Percentiles rank a stretch among this genome's conserved stretches.
phyloP scores from a whole-genome alignment of 2,113 vertebrate genomes.

The Varanus komodoensis region DNA sequence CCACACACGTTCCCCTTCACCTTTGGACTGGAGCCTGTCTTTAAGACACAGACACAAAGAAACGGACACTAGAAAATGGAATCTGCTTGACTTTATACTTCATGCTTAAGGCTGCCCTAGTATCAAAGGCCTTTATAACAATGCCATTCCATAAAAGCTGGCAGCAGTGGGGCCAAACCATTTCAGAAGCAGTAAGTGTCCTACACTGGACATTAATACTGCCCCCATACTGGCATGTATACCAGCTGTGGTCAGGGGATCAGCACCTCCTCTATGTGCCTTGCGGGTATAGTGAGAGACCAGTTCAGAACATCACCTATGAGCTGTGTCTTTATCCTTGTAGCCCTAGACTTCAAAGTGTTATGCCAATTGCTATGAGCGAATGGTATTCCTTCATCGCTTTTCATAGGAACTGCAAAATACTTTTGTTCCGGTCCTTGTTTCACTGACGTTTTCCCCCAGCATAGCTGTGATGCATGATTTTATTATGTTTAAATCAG shows the following conservation, averaged over 20 bases:
- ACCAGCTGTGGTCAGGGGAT: too few species aligned
- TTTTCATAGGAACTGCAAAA: background rate
- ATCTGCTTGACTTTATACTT: background rate
- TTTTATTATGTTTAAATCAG: background rate
- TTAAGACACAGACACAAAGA: background rate
- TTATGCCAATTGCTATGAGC: background rate
- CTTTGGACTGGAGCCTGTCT: background rate
- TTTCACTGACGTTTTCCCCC: too few species aligned
- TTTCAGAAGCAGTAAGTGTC: background rate
- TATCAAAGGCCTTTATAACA: background rate
- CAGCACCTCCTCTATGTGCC: background rate
- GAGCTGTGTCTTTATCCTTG: background rate
- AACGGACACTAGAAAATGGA: background rate
- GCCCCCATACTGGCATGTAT: too few species aligned
- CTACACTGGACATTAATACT: background rate
- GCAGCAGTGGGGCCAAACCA: background rate
- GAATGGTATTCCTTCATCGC: background rate
- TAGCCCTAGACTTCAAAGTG: too few species aligned
- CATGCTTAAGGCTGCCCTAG: background rate
- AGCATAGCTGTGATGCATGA: background rate
- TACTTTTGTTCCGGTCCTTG: background rate
- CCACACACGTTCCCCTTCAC: background rate
- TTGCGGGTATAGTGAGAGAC: background rate
- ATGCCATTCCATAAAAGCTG: background rate
- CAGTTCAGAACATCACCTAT: too few species aligned